These are phyloP conservation scores for Chymomyza costata DNA, from an alignment of 1,140 invertebrate species.

Conservation along the genomic window DNA sequence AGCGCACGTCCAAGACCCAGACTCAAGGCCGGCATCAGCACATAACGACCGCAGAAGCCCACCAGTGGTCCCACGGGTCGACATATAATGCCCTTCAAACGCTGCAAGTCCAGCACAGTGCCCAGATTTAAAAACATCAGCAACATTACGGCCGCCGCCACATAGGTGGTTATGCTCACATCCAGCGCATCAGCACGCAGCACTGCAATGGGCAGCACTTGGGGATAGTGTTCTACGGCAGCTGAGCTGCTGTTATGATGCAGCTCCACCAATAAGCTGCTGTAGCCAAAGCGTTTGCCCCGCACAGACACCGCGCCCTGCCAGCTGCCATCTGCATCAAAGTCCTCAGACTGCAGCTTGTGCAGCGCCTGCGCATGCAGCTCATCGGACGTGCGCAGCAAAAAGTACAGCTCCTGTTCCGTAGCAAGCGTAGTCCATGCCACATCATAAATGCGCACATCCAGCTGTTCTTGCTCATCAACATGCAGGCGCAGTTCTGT, in stretches of 20 bases:
- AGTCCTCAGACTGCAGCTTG: background rate
- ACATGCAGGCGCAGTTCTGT: slow-evolving; percentile 3
- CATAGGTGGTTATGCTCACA: slow-evolving; percentile 40
- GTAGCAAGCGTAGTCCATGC: background rate
- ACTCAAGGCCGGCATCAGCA: slow-evolving; percentile 40
- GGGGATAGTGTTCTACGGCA: background rate
- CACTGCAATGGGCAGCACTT: slow-evolving; percentile 15
- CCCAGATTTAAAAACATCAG: slow-evolving; percentile 95
- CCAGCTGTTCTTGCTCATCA: background rate
- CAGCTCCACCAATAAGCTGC: slow-evolving; percentile 24
- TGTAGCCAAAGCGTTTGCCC: slow-evolving; percentile 36
- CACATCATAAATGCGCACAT: slow-evolving; percentile 19
- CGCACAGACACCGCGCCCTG: slow-evolving; percentile 24
- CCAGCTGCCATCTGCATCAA: slow-evolving; percentile 30
- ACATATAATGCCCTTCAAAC: slow-evolving; percentile 82
- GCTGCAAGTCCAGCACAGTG: slow-evolving; percentile 87
- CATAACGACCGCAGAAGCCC: slow-evolving; percentile 30
- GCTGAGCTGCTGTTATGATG: background rate
- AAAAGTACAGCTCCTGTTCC: slow-evolving; percentile 1
- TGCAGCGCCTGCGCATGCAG: background rate
- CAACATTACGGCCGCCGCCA: slow-evolving; percentile 30
- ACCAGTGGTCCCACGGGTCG: slow-evolving; percentile 79
- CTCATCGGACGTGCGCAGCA: slow-evolving; percentile 10
- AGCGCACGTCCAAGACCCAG: slow-evolving; percentile 34
- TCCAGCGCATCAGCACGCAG: slow-evolving; percentile 30